These are phyloP conservation scores for Sardinella longiceps DNA, from an alignment of 2,797 vertebrate genomes.

Conservation along the genomic window DNA sequence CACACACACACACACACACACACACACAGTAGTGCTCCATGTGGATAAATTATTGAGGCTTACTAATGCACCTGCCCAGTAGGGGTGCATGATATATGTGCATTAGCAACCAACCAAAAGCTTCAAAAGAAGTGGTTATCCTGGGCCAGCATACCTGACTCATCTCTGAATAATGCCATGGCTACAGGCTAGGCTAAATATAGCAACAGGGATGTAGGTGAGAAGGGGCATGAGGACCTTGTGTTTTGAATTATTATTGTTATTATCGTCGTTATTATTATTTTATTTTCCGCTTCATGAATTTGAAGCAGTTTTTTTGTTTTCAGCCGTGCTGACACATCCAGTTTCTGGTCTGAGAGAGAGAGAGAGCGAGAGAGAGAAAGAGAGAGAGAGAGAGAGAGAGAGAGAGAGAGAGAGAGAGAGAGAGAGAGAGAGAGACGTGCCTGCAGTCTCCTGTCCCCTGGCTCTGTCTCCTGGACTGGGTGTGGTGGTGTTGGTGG, in stretches of 20 bases:
- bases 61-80: conserved; percentile 9
- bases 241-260: neutral
- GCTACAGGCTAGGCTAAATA: neutral
- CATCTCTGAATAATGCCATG: neutral
- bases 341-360: neutral
- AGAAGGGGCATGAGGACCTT: neutral
- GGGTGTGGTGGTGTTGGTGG: no score
- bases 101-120: neutral
- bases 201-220: neutral
- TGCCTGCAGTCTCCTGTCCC: neutral
- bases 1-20: no score
- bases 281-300: neutral
- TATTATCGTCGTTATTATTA: no score
- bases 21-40: neutral
- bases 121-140: neutral
- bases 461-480: neutral
- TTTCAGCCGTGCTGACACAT: neutral
- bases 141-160: neutral
- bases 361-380: no score
- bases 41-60: neutral
- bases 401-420: no score
- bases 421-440: no score
- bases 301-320: neutral
- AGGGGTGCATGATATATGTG: neutral
- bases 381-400: no score